Percentiles rank a stretch among this genome's conserved stretches.
Conservation (phyloP, 2,797 vertebrate species). For the Notolabrus celidotus region DNA sequence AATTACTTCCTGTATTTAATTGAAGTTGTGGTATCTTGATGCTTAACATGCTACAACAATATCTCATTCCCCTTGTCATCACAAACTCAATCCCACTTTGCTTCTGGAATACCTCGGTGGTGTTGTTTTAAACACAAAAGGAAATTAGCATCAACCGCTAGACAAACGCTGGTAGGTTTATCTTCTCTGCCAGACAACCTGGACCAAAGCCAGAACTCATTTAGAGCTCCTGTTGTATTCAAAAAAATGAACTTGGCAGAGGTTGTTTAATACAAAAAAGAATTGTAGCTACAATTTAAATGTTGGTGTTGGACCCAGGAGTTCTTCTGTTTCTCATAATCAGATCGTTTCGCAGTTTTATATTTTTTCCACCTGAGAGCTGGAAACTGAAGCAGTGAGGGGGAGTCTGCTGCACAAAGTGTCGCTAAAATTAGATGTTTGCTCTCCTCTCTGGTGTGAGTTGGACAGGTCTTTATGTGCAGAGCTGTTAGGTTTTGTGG, state of each 20-base stretch:
- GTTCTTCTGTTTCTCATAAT: conserved; percentile 18
- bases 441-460: background rate
- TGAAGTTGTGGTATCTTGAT: conserved; percentile 8
- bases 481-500: conserved; percentile 13
- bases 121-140: conserved; percentile 43
- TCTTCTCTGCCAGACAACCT: conserved; percentile 31
- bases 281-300: background rate
- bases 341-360: background rate
- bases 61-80: conserved; percentile 2
- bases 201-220: conserved; percentile 19
- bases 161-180: conserved; percentile 27
- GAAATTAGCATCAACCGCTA: conserved; percentile 24
- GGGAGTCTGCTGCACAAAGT: background rate
- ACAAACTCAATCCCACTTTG: background rate
- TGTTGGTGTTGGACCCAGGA: conserved; percentile 35
- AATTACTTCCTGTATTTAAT: conserved; percentile 28
- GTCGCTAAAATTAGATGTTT: background rate
- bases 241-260: conserved; percentile 17
- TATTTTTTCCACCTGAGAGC: background rate
- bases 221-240: conserved; percentile 27
- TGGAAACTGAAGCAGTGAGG: background rate
- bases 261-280: background rate
- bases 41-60: conserved; percentile 1
- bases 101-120: background rate
- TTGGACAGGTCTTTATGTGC: background rate